Base-by-base conservation (phyloP, 2,888 invertebrate species). In the Mesorhabditis sp. region DNA sequence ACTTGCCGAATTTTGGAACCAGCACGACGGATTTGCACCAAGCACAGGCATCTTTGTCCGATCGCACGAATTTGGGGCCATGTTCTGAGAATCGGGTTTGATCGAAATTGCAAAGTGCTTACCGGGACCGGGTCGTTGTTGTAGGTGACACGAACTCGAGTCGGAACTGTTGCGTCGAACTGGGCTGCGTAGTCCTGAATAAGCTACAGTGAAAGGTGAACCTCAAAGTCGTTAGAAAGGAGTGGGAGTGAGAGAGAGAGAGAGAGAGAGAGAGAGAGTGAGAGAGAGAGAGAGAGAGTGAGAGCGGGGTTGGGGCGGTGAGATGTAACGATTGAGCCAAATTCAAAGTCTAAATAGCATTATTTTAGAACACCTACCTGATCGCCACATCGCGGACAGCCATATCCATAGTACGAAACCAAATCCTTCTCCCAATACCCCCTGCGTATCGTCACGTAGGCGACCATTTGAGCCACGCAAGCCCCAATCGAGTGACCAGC, bases 371-470 rank as follows among this genome's bases (percentile, higher is more conserved):
- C 7, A 50, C 58, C n/a, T n/a, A 50, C 58, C 58, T 50, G 58
- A 50, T 50, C 58, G 7, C 58, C 58, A 50, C 58, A 50, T 50
- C 58, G 7, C 58, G 58, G 58, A 10, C 10, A 10, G 7, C 58
- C 58, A n/a, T 50, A 50, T 50, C 58, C 58, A 50, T 50, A 50
- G n/a, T 50, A 50, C n/a, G 58, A 50, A n/a, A 50, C 58, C 7
- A 50, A n/a, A 50, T 50, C 58, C n/a, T 50, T 50, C n/a, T 50
- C 58, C 58, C 58, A 50, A n/a, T 50, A 50, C n/a, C n/a, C 58
- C n/a, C 58, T n/a, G n/a, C 58, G 58, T n/a, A 50, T n/a, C 58
- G 58, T 50, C 58, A 50, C 58, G 58, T 50, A 50, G 58, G 58
- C 58, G 10, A 50, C 7, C 58, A 50, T 50, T 50, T 50, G 58